Conservation (phyloP, 2,888 invertebrate genomes). For the Latheticus oryzae region DNA sequence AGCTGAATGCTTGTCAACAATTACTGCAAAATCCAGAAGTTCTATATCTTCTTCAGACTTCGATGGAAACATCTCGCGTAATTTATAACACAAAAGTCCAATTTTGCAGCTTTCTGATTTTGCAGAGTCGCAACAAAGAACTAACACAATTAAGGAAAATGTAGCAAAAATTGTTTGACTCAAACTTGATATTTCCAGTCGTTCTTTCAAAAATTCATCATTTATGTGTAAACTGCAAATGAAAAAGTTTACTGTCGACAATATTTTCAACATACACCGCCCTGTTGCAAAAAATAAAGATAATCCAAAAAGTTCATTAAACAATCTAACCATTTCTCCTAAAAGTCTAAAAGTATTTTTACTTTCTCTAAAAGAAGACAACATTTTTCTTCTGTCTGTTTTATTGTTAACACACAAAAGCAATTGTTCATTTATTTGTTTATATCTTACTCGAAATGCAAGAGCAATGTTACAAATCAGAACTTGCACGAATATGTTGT, state of each 20-base stretch:
- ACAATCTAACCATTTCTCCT: constrained; percentile 15
- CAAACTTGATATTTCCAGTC: constrained; percentile 3
- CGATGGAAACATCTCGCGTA: constrained; percentile 13
- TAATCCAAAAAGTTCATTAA: constrained; percentile 22
- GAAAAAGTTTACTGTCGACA: constrained; percentile 16
- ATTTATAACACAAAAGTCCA: constrained; percentile 19
- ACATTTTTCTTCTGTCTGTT: no score
- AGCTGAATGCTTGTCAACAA: constrained; percentile 14
- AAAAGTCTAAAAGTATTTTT: no score
- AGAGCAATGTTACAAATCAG: constrained; percentile 21
- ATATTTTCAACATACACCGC: constrained; percentile 10
- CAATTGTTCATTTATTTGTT: constrained; percentile 9
- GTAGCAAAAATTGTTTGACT: no score
- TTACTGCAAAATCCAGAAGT: constrained; percentile 1
- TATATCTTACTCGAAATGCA: constrained; percentile 11
- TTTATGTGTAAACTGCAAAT: constrained; percentile 7
- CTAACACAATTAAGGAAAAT: constrained; percentile 5
- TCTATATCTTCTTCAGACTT: constrained; percentile 10
- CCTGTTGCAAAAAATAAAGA: constrained; percentile 13
- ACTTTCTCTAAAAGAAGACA: no score
- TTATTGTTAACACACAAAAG: no score
- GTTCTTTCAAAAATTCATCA: not conserved
- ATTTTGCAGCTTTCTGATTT: constrained; percentile 15
- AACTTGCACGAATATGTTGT: constrained; percentile 6
- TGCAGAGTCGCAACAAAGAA: constrained; percentile 14